Conservation (phyloP, 1,140 invertebrate species). For the Pomacea maculata region DNA sequence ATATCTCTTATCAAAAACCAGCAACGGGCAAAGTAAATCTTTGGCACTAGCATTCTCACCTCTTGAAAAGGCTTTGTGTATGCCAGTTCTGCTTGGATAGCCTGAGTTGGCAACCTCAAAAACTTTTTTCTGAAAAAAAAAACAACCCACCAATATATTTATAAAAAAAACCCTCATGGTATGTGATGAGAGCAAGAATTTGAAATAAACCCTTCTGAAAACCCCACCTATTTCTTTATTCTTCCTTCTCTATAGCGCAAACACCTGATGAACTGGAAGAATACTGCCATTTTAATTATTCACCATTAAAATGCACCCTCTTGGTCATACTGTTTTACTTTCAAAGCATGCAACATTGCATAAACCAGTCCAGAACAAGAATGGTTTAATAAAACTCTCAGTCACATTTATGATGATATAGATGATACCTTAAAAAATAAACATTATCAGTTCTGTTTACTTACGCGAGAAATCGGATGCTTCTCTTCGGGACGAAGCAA, state of each 20-base stretch:
- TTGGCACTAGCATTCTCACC: constrained; percentile 14
- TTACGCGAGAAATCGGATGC: constrained; percentile 53
- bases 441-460: background rate
- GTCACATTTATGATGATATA: too few relatives aligned
- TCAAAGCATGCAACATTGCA: background rate
- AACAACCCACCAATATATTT: background rate
- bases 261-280: background rate
- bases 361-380: background rate
- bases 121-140: constrained; percentile 48
- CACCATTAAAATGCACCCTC: background rate
- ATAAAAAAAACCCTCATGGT: background rate
- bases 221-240: background rate
- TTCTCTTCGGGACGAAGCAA: constrained; percentile 40
- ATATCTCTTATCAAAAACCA: too few relatives aligned
- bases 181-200: background rate
- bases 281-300: background rate
- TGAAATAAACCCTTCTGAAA: background rate
- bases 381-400: too few relatives aligned
- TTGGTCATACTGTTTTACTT: background rate
- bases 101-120: constrained; percentile 55
- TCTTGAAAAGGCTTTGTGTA: constrained; percentile 42
- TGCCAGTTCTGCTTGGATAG: constrained; percentile 50
- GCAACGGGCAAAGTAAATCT: too few relatives aligned
- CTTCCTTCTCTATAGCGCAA: background rate
- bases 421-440: too few relatives aligned